phyloP scores from a whole-genome alignment of 2,888 invertebrate genomes.

The Cheilosia grossa region DNA sequence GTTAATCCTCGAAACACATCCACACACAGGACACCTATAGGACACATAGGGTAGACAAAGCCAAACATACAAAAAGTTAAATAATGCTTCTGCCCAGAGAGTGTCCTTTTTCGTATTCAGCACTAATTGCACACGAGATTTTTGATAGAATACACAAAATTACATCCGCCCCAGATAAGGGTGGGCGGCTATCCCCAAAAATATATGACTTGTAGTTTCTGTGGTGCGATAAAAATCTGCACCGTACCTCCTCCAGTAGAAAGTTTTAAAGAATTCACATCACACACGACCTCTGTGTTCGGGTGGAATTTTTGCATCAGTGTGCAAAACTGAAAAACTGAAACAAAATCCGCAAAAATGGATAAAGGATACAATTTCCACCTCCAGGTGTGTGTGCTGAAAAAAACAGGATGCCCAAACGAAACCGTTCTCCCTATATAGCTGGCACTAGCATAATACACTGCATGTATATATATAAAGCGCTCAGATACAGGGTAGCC shows the following conservation, averaged over 20 bases:
- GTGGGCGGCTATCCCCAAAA: not conserved
- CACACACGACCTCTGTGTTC: constrained; percentile 16
- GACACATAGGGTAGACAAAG: not conserved
- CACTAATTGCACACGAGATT: constrained; percentile 68
- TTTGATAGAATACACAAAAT: constrained; percentile 71
- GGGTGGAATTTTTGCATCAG: constrained; percentile 62
- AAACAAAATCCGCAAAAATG: constrained; percentile 73
- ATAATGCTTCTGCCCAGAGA: constrained; percentile 30
- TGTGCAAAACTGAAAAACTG: constrained; percentile 35
- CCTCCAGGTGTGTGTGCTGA: constrained; percentile 42
- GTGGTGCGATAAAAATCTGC: constrained; percentile 57
- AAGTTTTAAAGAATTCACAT: constrained; percentile 55
- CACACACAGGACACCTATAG: too few species aligned
- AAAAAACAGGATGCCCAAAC: constrained; percentile 49
- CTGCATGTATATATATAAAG: constrained; percentile 1
- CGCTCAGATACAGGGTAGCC: constrained; percentile 22
- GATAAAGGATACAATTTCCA: constrained; percentile 69
- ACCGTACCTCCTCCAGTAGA: constrained; percentile 13
- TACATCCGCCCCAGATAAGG: constrained; percentile 63
- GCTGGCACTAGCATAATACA: constrained; percentile 38
- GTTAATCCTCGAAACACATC: constrained; percentile 25
- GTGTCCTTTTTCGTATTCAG: constrained; percentile 67
- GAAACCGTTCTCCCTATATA: constrained; percentile 13
- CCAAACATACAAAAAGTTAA: constrained; percentile 45
- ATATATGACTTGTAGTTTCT: constrained; percentile 66